Evolutionary conservation across 2,113 vertebrate species (phyloP), one percentile per base, ranked within the genome.

Genomic region (Calidris pygmaea): DNA sequence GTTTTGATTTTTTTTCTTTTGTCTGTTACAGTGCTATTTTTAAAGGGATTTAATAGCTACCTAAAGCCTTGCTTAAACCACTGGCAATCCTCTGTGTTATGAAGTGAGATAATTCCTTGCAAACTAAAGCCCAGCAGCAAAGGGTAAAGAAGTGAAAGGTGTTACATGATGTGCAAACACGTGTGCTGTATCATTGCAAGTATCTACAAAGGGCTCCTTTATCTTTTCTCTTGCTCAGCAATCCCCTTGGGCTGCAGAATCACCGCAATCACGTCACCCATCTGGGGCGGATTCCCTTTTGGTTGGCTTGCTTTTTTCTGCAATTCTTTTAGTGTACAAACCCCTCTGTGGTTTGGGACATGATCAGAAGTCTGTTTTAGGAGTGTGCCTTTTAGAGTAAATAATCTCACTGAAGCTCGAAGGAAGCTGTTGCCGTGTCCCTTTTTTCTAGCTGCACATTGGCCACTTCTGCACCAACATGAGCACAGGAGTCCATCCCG

Each of bases 71-170:
- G 27, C 47, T 77, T 87, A 92, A 92, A 92, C 35, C 60, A 45
- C 76, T 3, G 14, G 60, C 79, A 90, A 71, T 70, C 29, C 72
- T 93, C 30, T 85, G 67, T 43, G 43, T 89, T 88, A 77, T 43
- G 35, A 86, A 93, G 65, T 47, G 68, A 65, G 75, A 84, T 84
- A 94, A 90, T 94, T 94, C 65, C 48, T 95, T 95, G 89, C 71
- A 87, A 95, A 85, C 75, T 39, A 60, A 91, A 56, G 50, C 34
- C 79, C 60, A 78, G 55, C 80, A 87, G 87, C 80, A 75, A 39
- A 92, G 70, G 39, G 86, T 78, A 77, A 90, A 89, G 82, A 60
- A 63, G 78, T 29, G 68, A 56, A 93, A 93, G 85, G 56, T 72
- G 68, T 56, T 32, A 47, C 52, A 66, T 15, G 79, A 80, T 71